Base-by-base conservation (phyloP, 2,113 vertebrate genomes). In the Microcebus griseorufus region DNA sequence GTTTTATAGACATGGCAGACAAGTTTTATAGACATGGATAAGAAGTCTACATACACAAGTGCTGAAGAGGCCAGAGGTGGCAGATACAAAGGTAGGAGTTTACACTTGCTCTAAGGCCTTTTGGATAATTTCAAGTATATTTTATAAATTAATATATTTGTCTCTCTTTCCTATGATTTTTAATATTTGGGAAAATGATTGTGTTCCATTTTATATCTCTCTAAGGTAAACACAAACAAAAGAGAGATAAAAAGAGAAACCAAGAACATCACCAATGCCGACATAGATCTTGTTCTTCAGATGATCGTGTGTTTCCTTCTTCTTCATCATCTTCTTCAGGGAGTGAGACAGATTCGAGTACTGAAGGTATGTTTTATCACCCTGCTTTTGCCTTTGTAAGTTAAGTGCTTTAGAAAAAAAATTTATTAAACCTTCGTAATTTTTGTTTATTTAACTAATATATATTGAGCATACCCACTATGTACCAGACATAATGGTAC, bases 191-290 rank as follows among this genome's bases (percentile, higher is more conserved):
- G 69, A 89, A 82, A 53, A 64, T 90, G 39, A 89, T 62, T 93
- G 3, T 64, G 48, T 29, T 45, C 55, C 83, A 48, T 45, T 60
- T 97, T 97, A 12, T 97, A 84, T 96, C 76, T 97, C 6, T 79
- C 37, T 27, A 32, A 96, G 98, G 99, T 98, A 81, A 98, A 98
- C 95, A 99, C 99, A 91, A 99, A 99, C 97, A 98, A 86, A 86
- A 99, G 99, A 83, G 98, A 98, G 37, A 99, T 99, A 97, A 98
- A 99, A 34, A 99, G 99, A 95, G 99, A 99, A 90, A 99, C 99
- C 96, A 98, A 99, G 98, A 99, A 99, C 1, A 99, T 99, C 8
- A 99, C 99, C 0, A 64, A 98, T 18, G 98, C 99, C n/a, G 98
- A 98, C 58, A 97, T 5, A 65, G 79, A 75, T 85, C 73, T 86